Base-by-base conservation (phyloP, 1,140 invertebrate species). In the Zaprionus tsacasi region DNA sequence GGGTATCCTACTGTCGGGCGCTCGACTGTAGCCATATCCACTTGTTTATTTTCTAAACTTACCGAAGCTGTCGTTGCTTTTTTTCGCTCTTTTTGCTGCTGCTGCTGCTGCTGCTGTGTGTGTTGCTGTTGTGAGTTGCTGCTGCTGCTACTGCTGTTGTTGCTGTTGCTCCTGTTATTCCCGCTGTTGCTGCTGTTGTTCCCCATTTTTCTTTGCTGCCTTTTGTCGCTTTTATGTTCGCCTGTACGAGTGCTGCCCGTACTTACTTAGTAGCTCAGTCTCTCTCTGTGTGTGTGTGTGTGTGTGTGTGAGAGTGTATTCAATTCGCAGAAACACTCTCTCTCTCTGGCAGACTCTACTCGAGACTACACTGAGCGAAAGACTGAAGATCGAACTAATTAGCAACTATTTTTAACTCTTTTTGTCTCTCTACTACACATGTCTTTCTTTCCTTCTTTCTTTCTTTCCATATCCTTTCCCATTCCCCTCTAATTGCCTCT, bases 11-110 rank as follows among this genome's bases (percentile, higher is more conserved):
- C n/a, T n/a, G n/a, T n/a, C n/a, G n/a, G n/a, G n/a, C n/a, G n/a
- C n/a, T n/a, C n/a, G n/a, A n/a, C n/a, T n/a, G n/a, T n/a, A n/a
- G n/a, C n/a, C n/a, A n/a, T n/a, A n/a, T n/a, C n/a, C n/a, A n/a
- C n/a, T n/a, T n/a, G n/a, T n/a, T 85, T 85, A 86, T 80, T 86
- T 86, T 86, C 81, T 85, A 85, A 83, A 76, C 69, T 73, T 72
- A 67, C 30, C 64, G 36, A 60, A 52, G 48, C 59, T 79, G 65
- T 79, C 17, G 43, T 15, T 57, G 15, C 15, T 67, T 40, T 54
- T 11, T 38, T 27, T 21, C 21, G 21, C 45, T 25, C 15, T 30
- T 30, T 45, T 59, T 55, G 58, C 15, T n/a, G 5, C 6, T 43
- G 2, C 15, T 45, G 40, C 15, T 45, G 40, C n/a, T 15, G n/a